Conservation (phyloP, 2,797 vertebrate genomes). For the Mareca strepera region DNA sequence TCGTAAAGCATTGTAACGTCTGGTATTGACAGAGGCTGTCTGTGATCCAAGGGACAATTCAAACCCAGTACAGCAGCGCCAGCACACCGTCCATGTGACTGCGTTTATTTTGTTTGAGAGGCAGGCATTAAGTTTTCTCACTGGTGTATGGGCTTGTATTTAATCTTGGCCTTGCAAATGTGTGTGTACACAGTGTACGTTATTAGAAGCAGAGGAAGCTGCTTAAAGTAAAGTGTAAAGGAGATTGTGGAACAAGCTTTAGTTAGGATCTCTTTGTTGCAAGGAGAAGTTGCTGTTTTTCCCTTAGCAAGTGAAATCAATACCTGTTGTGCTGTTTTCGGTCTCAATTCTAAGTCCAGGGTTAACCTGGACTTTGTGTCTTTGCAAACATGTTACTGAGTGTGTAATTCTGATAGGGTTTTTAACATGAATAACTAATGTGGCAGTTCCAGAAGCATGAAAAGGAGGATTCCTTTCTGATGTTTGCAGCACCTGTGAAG, state of each 20-base stretch:
- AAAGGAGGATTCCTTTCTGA: not conserved
- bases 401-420: not conserved
- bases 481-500: not conserved
- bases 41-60: not conserved
- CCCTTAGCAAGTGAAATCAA: not conserved
- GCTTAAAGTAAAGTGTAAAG: not conserved
- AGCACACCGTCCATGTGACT: not conserved
- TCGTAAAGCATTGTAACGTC: conserved; percentile 50
- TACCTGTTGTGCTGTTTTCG: not conserved
- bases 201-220: not conserved
- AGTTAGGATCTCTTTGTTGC: not conserved
- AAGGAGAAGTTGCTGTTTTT: not conserved
- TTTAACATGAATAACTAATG: not conserved
- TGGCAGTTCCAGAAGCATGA: not conserved
- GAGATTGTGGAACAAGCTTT: not conserved
- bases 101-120: fast-evolving
- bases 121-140: not conserved
- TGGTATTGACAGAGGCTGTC: not conserved
- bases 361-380: not conserved
- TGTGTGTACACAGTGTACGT: fast-evolving
- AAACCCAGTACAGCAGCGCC: fast-evolving
- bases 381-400: not conserved
- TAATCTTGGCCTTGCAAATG: not conserved
- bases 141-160: not conserved
- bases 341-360: not conserved